These are phyloP conservation scores for Xyliphius kryptos DNA, from an alignment of 2,113 vertebrate genomes.

Conservation along the genomic window DNA sequence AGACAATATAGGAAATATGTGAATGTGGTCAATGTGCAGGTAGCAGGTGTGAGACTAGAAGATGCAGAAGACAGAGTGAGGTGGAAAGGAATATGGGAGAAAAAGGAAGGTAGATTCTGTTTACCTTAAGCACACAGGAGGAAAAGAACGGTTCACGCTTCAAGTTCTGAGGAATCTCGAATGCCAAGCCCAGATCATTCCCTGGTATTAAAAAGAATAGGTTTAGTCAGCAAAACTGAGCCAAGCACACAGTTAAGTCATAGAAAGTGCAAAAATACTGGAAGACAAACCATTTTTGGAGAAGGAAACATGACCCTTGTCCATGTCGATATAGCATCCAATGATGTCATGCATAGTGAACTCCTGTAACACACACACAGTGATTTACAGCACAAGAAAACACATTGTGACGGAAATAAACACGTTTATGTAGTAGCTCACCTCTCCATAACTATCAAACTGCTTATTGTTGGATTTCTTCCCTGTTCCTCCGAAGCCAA, in stretches of 20 bases:
- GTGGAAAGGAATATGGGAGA: too few relatives aligned
- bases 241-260: too few relatives aligned
- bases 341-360: conserved; percentile 97
- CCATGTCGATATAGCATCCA: conserved; percentile 85
- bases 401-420: too few relatives aligned
- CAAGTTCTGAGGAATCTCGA: conserved; percentile 81
- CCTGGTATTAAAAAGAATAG: conserved; percentile 68
- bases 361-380: too few relatives aligned
- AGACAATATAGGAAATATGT: too few relatives aligned
- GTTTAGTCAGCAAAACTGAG: too few relatives aligned
- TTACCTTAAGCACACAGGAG: conserved; percentile 94
- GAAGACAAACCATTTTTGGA: conserved; percentile 79
- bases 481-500: conserved; percentile 95
- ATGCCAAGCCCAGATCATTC: conserved; percentile 86
- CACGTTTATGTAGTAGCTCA: conserved; percentile 47
- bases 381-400: too few relatives aligned
- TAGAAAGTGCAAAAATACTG: neutral
- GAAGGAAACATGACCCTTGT: conserved; percentile 78
- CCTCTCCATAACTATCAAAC: conserved; percentile 98
- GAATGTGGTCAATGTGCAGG: too few relatives aligned
- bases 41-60: too few relatives aligned
- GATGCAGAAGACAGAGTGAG: too few relatives aligned
- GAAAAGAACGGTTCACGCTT: conserved; percentile 85
- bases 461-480: conserved; percentile 98
- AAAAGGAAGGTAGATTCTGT: too few relatives aligned